Percentiles rank a stretch among this genome's conserved stretches.
Evolutionary conservation across 2,888 invertebrate species (phyloP).

Genomic region (Scrobipalpa costella): DNA sequence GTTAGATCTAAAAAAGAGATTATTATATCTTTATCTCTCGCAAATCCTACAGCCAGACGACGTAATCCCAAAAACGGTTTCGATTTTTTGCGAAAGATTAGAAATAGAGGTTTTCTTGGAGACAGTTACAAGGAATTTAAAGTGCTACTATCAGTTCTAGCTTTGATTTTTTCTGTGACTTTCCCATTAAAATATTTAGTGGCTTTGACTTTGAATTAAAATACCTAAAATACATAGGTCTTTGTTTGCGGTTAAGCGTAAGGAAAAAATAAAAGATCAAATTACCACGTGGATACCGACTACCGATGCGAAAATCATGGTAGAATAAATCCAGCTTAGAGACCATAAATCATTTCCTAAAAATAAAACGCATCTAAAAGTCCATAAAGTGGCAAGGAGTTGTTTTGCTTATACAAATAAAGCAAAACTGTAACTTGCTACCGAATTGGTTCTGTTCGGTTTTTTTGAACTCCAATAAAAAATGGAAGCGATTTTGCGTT

Average conservation of each 20-base stretch:
- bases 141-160: too few relatives aligned
- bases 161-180: too few relatives aligned
- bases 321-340: slow-evolving; percentile 38
- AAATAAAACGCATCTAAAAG: slow-evolving; percentile 53
- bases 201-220: too few relatives aligned
- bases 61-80: slow-evolving; percentile 48
- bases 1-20: slow-evolving; percentile 51
- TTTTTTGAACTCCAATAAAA: slow-evolving; percentile 53
- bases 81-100: slow-evolving; percentile 38
- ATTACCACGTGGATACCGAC: slow-evolving; percentile 21
- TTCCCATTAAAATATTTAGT: too few relatives aligned
- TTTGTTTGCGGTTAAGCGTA: not conserved
- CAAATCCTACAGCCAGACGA: slow-evolving; percentile 37
- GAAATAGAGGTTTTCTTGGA: slow-evolving; percentile 29
- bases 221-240: too few relatives aligned
- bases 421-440: slow-evolving; percentile 63
- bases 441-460: slow-evolving; percentile 60
- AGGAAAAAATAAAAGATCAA: slow-evolving; percentile 3
- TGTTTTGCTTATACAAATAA: slow-evolving; percentile 59
- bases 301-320: slow-evolving; percentile 26
- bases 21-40: slow-evolving; percentile 36
- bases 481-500: slow-evolving; percentile 49
- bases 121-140: slow-evolving; percentile 8
- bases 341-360: slow-evolving; percentile 60
- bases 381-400: slow-evolving; percentile 58